phyloP scores from a whole-genome alignment of 2,797 vertebrate genomes.

The Bucorvus abyssinicus region DNA sequence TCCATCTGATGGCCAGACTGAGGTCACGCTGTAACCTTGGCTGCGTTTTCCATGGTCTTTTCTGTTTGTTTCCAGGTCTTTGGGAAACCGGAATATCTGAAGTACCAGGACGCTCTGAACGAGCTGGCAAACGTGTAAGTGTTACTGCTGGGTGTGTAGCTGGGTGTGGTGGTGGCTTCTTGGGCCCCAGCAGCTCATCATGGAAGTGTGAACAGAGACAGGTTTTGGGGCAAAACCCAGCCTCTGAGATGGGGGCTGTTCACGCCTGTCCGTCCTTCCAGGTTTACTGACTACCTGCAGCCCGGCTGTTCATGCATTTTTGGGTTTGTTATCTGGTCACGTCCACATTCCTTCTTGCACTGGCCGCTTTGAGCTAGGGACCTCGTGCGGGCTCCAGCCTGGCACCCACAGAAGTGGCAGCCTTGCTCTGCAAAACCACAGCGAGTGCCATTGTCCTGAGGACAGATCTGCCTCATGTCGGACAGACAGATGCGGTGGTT shows the following conservation, averaged over 20 bases:
- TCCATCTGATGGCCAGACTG: no score
- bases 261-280: not conserved
- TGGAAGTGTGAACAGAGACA: not conserved
- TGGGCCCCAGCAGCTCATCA: rapidly evolving
- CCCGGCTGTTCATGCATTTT: not conserved
- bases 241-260: not conserved
- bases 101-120: constrained; percentile 86
- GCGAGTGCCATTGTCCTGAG: rapidly evolving
- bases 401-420: not conserved
- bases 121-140: constrained; percentile 89
- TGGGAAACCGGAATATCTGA: constrained; percentile 86
- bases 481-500: rapidly evolving
- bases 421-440: not conserved
- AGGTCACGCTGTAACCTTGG: rapidly evolving
- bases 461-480: rapidly evolving
- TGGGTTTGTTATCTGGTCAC: not conserved
- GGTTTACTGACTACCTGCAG: not conserved
- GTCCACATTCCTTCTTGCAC: rapidly evolving
- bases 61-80: constrained; percentile 78
- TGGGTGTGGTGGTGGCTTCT: not conserved
- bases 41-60: not conserved
- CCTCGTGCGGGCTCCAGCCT: rapidly evolving
- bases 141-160: not conserved
- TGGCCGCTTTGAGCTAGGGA: not conserved
- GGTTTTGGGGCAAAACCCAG: not conserved